A percentile compares a stretch with the other conserved stretches of the same genome.
phyloP scores from a whole-genome alignment of 2,797 vertebrate species.

The Morus bassanus region DNA sequence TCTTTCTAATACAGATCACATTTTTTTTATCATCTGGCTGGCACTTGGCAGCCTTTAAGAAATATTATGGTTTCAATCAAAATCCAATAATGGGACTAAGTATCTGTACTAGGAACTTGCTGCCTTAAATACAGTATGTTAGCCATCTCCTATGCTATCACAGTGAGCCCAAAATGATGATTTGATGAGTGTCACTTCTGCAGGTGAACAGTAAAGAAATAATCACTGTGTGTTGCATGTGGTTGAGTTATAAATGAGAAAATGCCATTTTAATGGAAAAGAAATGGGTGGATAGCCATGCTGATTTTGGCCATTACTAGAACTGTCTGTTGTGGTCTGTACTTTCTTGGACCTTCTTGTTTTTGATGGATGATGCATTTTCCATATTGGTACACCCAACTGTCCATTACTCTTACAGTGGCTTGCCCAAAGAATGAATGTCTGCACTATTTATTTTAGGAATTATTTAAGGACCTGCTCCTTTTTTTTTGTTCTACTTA shows the following conservation, averaged over 20 bases:
- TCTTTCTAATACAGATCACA: neutral
- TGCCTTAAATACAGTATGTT: neutral
- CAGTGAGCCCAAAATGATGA: neutral
- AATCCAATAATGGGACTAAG: neutral
- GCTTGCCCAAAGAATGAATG: neutral
- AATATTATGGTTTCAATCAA: neutral
- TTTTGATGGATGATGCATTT: neutral
- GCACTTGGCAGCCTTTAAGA: neutral
- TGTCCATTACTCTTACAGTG: neutral
- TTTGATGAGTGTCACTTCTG: neutral
- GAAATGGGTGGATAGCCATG: neutral
- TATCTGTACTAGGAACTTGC: neutral
- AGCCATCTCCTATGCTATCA: neutral
- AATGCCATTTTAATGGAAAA: neutral
- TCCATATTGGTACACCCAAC: neutral
- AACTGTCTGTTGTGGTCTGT: neutral
- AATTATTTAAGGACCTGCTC: neutral
- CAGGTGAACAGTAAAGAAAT: neutral
- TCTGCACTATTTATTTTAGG: neutral
- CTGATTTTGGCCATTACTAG: neutral
- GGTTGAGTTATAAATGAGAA: neutral
- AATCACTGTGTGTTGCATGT: neutral
- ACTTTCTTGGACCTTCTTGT: neutral
- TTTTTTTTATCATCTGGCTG: neutral
- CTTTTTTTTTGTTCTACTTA: neutral